Base-by-base conservation (phyloP, 2,888 invertebrate species). In the Drosophila anceps region DNA sequence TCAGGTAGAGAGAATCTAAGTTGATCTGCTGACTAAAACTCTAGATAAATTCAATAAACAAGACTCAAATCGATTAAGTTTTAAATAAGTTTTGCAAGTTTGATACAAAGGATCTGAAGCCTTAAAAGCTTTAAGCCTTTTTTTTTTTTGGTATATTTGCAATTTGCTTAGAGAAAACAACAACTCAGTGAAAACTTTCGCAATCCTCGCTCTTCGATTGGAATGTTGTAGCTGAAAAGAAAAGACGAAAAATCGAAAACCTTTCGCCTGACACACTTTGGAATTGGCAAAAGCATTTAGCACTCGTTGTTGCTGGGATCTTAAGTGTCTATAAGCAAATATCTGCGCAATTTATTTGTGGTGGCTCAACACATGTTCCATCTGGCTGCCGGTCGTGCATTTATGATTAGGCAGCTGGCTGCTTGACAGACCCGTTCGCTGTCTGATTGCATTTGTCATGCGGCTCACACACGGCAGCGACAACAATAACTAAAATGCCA, bases 401-500 rank as follows among this genome's bases (percentile, higher is more conserved):
- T 70, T 24, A 18, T 76, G 80, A 80, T 76, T 69, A 76, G 80
- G 43, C 37, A 44, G 37, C 10, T 13, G 35, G 27, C 29, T 20
- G 41, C 12, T 24, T 18, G 53, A 12, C 18, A 29, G 59, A 67
- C 57, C 46, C 66, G 57, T 24, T 65, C 54, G 37, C 37, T 67
- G 67, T 51, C 37, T 71, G 78, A 67, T 72, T 78, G 73, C 78
- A 78, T 77, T 78, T 81, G 69, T 73, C 73, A 78, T 78, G 78
- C 78, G 77, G 73, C 59, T 63, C 76, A 77, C 77, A 78, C 54
- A 48, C 44, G 44, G 46, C 62, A 65, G 50, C 60, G 33, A 43
- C 43, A 54, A 41, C 73, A 44, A 43, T 48, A 35, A 41, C 55
- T 57, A 51, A 66, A 27, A 39, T 50, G 73, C 60, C 65, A 78